These are phyloP conservation scores for Sisyra terminalis DNA, from an alignment of 2,888 invertebrate species.

Conservation along the genomic window DNA sequence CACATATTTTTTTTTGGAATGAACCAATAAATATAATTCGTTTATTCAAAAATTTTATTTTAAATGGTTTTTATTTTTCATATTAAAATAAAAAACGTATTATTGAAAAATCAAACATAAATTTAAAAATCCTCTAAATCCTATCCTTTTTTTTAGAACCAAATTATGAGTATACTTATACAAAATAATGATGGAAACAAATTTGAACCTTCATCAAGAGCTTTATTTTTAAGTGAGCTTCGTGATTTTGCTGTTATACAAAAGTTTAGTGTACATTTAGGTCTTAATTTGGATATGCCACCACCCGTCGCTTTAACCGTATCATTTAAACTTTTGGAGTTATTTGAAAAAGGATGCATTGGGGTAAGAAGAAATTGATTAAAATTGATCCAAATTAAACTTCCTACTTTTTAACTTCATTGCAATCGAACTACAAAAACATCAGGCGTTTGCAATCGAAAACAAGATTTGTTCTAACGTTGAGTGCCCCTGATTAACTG, in stretches of 20 bases:
- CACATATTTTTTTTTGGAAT: not conserved
- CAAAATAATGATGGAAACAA: slow-evolving; percentile 1
- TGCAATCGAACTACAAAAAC: too few relatives aligned
- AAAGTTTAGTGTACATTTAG: slow-evolving; percentile 5
- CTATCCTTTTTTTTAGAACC: slow-evolving; percentile 2
- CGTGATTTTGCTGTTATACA: slow-evolving; percentile 4
- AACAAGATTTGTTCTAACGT: too few relatives aligned
- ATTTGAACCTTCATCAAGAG: not conserved
- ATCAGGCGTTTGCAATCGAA: too few relatives aligned
- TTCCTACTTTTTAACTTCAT: too few relatives aligned
- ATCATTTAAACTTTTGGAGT: slow-evolving; percentile 2
- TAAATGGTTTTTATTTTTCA: not conserved
- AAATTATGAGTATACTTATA: not conserved
- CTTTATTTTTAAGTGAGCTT: slow-evolving; percentile 5
- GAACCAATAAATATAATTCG: too few relatives aligned
- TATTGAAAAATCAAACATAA: too few relatives aligned
- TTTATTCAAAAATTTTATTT: not conserved
- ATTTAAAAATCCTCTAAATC: too few relatives aligned
- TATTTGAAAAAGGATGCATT: not conserved
- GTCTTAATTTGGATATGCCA: slow-evolving; percentile 4
- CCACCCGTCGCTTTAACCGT: slow-evolving; percentile 2
- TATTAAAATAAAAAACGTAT: not conserved
- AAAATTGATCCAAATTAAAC: not conserved
- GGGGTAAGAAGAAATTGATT: slow-evolving; percentile 6
- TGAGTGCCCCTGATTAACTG: too few relatives aligned